Conservation (phyloP, 37 sponge, comb jelly and placozoan genomes). For the Hexactinellida sp. region DNA sequence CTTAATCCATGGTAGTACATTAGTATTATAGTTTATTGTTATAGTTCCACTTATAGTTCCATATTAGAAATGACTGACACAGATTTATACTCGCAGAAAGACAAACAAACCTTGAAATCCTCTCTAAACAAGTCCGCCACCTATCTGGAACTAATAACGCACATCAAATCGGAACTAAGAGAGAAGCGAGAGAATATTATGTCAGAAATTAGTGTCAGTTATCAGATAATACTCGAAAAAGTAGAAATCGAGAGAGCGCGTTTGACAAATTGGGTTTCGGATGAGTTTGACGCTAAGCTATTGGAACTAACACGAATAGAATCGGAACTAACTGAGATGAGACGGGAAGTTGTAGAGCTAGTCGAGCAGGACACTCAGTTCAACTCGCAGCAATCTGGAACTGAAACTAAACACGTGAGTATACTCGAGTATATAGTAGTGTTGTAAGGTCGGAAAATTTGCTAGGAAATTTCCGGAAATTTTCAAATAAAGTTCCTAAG, state of each 20-base stretch:
- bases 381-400: background rate
- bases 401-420: background rate
- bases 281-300: background rate
- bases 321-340: background rate
- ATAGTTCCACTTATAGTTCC: no score
- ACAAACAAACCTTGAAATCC: background rate
- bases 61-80: no score
- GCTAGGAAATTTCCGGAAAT: no score
- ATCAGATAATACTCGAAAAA: background rate
- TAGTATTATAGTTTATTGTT: no score
- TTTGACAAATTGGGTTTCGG: background rate
- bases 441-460: no score
- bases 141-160: background rate
- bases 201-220: background rate
- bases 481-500: no score
- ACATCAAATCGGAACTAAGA: background rate
- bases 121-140: background rate
- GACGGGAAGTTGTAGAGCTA: background rate
- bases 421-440: no score
- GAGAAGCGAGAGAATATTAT: background rate
- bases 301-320: background rate
- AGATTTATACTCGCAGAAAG: background rate
- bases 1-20: no score
- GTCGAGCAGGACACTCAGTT: background rate
- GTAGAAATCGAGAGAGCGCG: background rate